Conservation (phyloP, 2,797 vertebrate genomes). For the Bradypodion ventrale region DNA sequence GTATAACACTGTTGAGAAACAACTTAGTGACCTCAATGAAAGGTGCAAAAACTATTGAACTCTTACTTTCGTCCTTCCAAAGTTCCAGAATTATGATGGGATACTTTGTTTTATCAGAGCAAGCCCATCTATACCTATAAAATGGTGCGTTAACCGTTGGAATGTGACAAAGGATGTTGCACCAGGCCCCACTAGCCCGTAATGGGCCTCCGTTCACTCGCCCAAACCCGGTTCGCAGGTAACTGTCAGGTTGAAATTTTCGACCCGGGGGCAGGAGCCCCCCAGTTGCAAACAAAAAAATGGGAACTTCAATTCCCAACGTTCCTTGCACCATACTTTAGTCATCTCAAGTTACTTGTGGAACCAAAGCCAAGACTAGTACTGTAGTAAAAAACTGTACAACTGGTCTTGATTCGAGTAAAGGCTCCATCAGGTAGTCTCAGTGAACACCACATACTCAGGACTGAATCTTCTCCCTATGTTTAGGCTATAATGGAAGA, state of each 20-base stretch:
- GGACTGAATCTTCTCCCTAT: slow-evolving; percentile 60
- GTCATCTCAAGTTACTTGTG: background rate
- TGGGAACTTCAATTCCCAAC: no score
- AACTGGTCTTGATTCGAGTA: slow-evolving; percentile 67
- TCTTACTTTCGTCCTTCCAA: background rate
- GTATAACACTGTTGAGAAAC: background rate
- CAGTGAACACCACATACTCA: slow-evolving; percentile 63
- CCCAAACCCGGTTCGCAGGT: no score
- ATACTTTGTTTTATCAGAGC: background rate
- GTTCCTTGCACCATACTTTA: no score
- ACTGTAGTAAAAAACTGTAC: slow-evolving; percentile 63
- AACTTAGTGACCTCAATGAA: background rate
- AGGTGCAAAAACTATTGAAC: background rate
- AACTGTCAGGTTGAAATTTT: no score
- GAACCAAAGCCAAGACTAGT: slow-evolving; percentile 51
- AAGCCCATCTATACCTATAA: no score
- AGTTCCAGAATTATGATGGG: background rate
- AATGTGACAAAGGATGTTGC: no score
- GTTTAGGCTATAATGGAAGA: slow-evolving; percentile 66
- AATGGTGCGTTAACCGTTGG: no score
- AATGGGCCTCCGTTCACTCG: no score
- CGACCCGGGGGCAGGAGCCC: no score
- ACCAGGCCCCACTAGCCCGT: no score
- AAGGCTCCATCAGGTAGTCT: slow-evolving; percentile 60
- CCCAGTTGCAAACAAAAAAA: no score